phyloP scores from a whole-genome alignment of 2,888 invertebrate species.

The Phalera bucephala region DNA sequence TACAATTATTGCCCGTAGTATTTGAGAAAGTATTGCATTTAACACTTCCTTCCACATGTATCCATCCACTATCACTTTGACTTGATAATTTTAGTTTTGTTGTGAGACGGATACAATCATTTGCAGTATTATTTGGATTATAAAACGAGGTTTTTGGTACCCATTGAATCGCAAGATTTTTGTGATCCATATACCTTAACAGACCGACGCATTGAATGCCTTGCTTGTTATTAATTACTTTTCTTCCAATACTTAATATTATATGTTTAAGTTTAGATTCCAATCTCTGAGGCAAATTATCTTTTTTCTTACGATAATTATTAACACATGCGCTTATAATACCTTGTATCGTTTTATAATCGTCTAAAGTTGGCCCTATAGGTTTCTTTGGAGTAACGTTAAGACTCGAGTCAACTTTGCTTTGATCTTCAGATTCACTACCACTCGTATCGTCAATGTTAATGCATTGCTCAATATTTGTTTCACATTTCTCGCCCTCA shows the following conservation, averaged over 20 bases:
- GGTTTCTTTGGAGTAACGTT: slow-evolving; percentile 11
- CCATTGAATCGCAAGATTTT: slow-evolving; percentile 61
- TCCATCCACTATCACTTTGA: slow-evolving; percentile 40
- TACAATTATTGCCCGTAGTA: no score
- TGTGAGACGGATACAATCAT: slow-evolving; percentile 51
- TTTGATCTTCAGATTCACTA: slow-evolving; percentile 32
- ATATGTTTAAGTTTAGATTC: slow-evolving; percentile 56
- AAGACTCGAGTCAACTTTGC: slow-evolving; percentile 10
- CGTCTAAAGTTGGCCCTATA: slow-evolving; percentile 19
- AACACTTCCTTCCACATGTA: slow-evolving; percentile 4
- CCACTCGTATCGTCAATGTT: slow-evolving; percentile 60
- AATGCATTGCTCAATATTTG: slow-evolving; percentile 44
- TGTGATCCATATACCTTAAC: slow-evolving; percentile 60
- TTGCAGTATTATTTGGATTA: no score
- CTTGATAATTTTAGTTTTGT: slow-evolving; percentile 38
- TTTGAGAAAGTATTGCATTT: background rate
- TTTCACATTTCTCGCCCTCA: slow-evolving; percentile 4
- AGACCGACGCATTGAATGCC: slow-evolving; percentile 57
- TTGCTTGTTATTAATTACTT: slow-evolving; percentile 54
- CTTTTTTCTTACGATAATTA: slow-evolving; percentile 42
- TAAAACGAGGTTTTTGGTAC: slow-evolving; percentile 35
- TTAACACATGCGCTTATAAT: slow-evolving; percentile 52
- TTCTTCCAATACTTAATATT: slow-evolving; percentile 66
- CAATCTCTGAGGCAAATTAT: slow-evolving; percentile 14
- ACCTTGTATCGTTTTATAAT: slow-evolving; percentile 45